Evolutionary conservation across 2,888 invertebrate genomes (phyloP).

Genomic region (Ecliptopera silaceata): DNA sequence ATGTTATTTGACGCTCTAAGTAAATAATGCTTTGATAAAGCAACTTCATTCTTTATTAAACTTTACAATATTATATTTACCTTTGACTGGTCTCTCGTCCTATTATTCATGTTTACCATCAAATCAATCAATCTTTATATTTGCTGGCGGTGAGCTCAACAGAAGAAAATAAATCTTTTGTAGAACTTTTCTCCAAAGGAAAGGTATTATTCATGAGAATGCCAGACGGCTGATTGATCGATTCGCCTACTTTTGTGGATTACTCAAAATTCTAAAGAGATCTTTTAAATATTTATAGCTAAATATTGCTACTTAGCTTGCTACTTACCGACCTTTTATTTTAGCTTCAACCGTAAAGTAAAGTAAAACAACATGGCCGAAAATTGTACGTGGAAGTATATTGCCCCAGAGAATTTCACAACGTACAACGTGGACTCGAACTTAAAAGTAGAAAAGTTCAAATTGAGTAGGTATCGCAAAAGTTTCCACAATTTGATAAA

Average conservation of each 20-base stretch:
- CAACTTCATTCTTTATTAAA: too few species aligned
- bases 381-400: background rate
- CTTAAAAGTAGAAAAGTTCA: constrained; percentile 29
- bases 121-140: constrained; percentile 78
- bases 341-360: background rate
- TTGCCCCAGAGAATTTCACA: constrained; percentile 16
- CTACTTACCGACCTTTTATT: background rate
- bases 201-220: constrained; percentile 78
- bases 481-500: constrained; percentile 24
- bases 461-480: constrained; percentile 22
- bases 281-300: constrained; percentile 5
- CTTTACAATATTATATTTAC: constrained; percentile 21
- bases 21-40: constrained; percentile 6
- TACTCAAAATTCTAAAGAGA: constrained; percentile 19
- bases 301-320: background rate
- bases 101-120: constrained; percentile 68
- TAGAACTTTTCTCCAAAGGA: constrained; percentile 72
- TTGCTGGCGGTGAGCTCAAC: constrained; percentile 55
- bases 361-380: too few species aligned
- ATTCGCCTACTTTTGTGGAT: constrained; percentile 47
- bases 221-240: constrained; percentile 76
- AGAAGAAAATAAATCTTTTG: constrained; percentile 78
- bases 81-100: constrained; percentile 8
- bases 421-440: constrained; percentile 17
- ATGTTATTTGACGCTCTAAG: background rate